Evolutionary conservation across 2,888 invertebrate genomes (phyloP).

Genomic region (Limnephilus lunatus): DNA sequence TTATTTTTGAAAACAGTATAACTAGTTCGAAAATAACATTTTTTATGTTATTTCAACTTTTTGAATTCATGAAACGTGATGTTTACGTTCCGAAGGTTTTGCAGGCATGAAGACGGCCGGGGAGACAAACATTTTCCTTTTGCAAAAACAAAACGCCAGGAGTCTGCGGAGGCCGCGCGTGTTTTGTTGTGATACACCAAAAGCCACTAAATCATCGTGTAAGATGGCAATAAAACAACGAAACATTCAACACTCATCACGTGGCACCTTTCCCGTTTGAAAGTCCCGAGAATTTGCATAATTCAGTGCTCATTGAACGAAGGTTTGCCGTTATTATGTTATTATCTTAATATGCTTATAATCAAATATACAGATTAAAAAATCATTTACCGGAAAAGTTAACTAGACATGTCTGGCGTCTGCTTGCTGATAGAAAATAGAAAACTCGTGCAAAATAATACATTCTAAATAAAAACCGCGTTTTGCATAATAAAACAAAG

Average conservation of each 20-base stretch:
- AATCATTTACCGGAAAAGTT: neutral
- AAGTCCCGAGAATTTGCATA: constrained; percentile 44
- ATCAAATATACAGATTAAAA: neutral
- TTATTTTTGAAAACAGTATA: neutral
- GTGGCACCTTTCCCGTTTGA: constrained; percentile 15
- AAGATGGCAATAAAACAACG: neutral
- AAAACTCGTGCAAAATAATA: neutral
- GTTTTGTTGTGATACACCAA: constrained; percentile 13
- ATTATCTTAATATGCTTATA: neutral
- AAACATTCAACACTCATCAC: constrained; percentile 10
- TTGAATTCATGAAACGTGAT: neutral
- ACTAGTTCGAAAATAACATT: neutral
- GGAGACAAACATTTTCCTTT: neutral
- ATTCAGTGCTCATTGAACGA: constrained; percentile 24
- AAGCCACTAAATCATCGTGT: constrained; percentile 28
- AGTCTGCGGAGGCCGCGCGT: neutral
- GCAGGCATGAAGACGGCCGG: neutral
- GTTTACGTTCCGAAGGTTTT: neutral
- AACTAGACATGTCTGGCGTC: neutral
- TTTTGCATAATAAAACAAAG: neutral
- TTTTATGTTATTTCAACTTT: neutral
- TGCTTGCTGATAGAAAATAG: neutral
- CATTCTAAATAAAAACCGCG: neutral
- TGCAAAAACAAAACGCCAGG: neutral
- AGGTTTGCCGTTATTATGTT: neutral